Conservation (phyloP, 1,140 invertebrate genomes). For the Panagrolaimus sp. region DNA sequence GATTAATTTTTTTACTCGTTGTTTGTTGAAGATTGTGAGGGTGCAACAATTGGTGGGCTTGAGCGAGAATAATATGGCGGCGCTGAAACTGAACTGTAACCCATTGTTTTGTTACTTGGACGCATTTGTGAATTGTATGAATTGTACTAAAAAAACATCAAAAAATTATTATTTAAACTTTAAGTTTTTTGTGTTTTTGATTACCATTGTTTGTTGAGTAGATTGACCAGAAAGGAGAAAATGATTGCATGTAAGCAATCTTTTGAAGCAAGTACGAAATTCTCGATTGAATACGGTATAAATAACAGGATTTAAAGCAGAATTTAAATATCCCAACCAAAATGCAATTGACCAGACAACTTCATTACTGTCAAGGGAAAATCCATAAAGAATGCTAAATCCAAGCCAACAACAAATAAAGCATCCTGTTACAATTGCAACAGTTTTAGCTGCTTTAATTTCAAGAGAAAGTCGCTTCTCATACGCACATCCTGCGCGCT, state of each 20-base stretch:
- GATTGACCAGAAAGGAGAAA: slow-evolving; percentile 42
- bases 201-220: slow-evolving; percentile 33
- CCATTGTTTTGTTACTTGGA: slow-evolving; percentile 31
- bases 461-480: slow-evolving; percentile 58
- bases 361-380: slow-evolving; percentile 65
- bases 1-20: not conserved
- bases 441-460: slow-evolving; percentile 73
- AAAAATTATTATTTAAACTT: not conserved
- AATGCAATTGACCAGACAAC: slow-evolving; percentile 58
- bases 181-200: not conserved
- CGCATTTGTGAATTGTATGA: slow-evolving; percentile 51
- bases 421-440: slow-evolving; percentile 88
- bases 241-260: slow-evolving; percentile 57
- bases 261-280: slow-evolving; percentile 57
- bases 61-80: slow-evolving; percentile 29
- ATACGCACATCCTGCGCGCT: slow-evolving; percentile 55
- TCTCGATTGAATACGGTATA: slow-evolving; percentile 58
- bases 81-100: slow-evolving; percentile 43
- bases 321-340: slow-evolving; percentile 53
- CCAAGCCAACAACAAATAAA: slow-evolving; percentile 93
- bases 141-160: slow-evolving; percentile 50
- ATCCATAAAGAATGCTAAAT: slow-evolving; percentile 87
- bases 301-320: slow-evolving; percentile 56
- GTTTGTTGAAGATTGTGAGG: not conserved
- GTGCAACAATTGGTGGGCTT: slow-evolving; percentile 7